Conservation (phyloP, 2,113 vertebrate genomes). For the Anas platyrhynchos region DNA sequence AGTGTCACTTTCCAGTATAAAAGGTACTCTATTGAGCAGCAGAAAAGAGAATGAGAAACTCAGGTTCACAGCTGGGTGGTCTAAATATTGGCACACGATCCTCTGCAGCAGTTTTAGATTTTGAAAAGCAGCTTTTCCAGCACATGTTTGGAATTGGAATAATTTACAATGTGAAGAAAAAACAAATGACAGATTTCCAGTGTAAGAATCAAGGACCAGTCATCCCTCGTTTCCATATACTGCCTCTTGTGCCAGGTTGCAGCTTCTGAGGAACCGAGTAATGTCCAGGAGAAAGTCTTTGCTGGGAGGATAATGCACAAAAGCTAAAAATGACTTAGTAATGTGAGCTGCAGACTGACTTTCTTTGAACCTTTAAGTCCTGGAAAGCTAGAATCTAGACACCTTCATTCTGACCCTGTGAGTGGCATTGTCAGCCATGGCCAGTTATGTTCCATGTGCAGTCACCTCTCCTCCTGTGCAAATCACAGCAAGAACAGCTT, state of each 20-base stretch:
- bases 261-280: not conserved
- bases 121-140: constrained; percentile 65
- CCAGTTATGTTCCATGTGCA: not conserved
- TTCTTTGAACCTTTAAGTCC: not conserved
- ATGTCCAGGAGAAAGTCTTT: not conserved
- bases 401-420: not conserved
- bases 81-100: constrained; percentile 48
- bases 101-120: constrained; percentile 64
- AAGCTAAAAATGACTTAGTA: not conserved
- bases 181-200: constrained; percentile 29
- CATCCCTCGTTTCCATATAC: not conserved
- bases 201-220: not conserved
- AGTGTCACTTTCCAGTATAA: not conserved
- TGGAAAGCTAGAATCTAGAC: not conserved
- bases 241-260: not conserved
- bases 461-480: not conserved
- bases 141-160: constrained; percentile 58
- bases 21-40: not conserved
- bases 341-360: not conserved
- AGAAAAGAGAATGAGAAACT: constrained; percentile 15
- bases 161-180: constrained; percentile 56
- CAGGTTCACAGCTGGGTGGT: constrained; percentile 31
- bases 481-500: not conserved
- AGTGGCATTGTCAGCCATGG: not conserved
- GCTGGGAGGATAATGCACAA: not conserved